These are phyloP conservation scores for Platyscapa corneri DNA, from an alignment of 1,140 invertebrate species.

Conservation along the genomic window DNA sequence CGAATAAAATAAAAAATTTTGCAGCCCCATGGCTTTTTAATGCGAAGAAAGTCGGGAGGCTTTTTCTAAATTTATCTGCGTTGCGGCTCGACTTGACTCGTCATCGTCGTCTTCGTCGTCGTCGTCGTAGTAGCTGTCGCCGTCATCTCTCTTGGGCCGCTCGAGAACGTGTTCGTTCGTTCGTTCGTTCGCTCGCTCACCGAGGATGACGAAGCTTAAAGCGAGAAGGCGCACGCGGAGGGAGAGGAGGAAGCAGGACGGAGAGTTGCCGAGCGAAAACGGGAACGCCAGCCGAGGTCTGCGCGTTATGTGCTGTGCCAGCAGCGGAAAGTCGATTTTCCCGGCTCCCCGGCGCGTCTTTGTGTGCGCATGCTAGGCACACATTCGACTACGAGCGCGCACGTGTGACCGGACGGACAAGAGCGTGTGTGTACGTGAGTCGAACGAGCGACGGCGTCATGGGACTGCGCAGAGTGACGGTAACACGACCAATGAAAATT, in stretches of 20 bases:
- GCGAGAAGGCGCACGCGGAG: constrained; percentile 23
- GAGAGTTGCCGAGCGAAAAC: constrained; percentile 56
- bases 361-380: constrained; percentile 37
- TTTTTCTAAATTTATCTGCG: constrained; percentile 48
- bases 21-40: background rate
- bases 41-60: background rate
- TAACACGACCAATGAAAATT: constrained; percentile 30
- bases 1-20: constrained; percentile 2
- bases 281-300: constrained; percentile 59
- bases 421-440: background rate
- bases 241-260: constrained; percentile 29
- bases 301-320: constrained; percentile 33
- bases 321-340: constrained; percentile 54
- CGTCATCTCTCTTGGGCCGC: background rate
- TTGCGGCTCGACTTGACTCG: too few species aligned
- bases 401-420: too few species aligned
- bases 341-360: constrained; percentile 59
- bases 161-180: constrained; percentile 39
- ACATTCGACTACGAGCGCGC: constrained; percentile 44
- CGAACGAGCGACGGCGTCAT: constrained; percentile 20
- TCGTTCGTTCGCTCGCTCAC: constrained; percentile 37
- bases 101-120: too few species aligned
- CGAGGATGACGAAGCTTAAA: constrained; percentile 50
- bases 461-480: constrained; percentile 30
- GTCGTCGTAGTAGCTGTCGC: background rate